phyloP scores from a whole-genome alignment of 2,113 vertebrate species.

The Meriones unguiculatus region DNA sequence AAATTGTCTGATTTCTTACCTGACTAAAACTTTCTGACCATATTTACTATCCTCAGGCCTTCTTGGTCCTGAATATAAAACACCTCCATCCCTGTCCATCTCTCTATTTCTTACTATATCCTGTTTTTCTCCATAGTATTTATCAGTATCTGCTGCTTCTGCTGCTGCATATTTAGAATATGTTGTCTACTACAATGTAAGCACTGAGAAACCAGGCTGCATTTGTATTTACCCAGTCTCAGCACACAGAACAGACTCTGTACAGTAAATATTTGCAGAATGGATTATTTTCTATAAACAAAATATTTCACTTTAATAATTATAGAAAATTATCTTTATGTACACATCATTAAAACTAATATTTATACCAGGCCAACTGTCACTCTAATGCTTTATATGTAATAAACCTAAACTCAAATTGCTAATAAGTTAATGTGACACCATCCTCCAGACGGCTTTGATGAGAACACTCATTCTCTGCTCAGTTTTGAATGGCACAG shows the following conservation, averaged over 20 bases:
- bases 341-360: slow-evolving; percentile 37
- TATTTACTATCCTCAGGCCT: neutral
- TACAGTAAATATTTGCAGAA: slow-evolving; percentile 45
- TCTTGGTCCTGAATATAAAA: slow-evolving; percentile 20
- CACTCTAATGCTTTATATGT: slow-evolving; percentile 23
- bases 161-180: neutral
- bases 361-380: slow-evolving; percentile 15
- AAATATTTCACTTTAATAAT: slow-evolving; percentile 47
- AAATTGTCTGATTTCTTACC: slow-evolving; percentile 34
- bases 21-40: slow-evolving; percentile 7
- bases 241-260: neutral
- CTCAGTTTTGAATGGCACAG: neutral
- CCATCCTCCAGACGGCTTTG: slow-evolving; percentile 13
- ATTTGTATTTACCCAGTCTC: slow-evolving; percentile 18
- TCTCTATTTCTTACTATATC: neutral
- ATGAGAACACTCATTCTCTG: neutral
- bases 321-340: slow-evolving; percentile 35
- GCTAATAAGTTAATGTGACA: neutral
- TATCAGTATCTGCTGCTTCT: neutral
- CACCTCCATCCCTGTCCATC: neutral
- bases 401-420: slow-evolving; percentile 43
- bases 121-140: neutral
- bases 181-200: neutral
- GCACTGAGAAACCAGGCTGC: neutral
- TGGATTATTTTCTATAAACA: slow-evolving; percentile 40